A percentile compares a stretch with the other conserved stretches of the same genome.
Evolutionary conservation across 2,888 invertebrate species (phyloP).

Genomic region (Chymomyza caudatula): DNA sequence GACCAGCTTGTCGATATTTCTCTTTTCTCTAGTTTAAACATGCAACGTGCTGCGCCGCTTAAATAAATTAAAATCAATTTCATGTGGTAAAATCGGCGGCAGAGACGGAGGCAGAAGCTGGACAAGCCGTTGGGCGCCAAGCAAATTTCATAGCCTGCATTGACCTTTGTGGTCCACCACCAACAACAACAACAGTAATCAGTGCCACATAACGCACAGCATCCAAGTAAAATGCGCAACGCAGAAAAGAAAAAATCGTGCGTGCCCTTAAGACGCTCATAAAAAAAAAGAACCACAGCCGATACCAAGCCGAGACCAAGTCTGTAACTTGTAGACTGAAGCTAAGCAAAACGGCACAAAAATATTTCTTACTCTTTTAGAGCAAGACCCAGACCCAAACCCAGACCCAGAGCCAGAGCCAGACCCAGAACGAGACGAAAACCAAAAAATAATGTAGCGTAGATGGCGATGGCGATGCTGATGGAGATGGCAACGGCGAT

Average conservation of each 20-base stretch:
- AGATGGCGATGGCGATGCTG: neutral
- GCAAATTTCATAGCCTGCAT: slow-evolving; percentile 42
- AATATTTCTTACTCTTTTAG: neutral
- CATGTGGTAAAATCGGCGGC: neutral
- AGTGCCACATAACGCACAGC: slow-evolving; percentile 69
- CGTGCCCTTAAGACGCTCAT: slow-evolving; percentile 73
- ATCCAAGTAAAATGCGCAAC: slow-evolving; percentile 61
- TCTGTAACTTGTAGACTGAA: neutral
- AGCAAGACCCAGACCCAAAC: too few species aligned
- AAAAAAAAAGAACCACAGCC: slow-evolving; percentile 38
- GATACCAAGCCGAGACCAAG: neutral
- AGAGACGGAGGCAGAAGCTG: neutral
- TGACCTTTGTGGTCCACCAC: slow-evolving; percentile 38
- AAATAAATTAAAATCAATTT: slow-evolving; percentile 68
- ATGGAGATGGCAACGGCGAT: neutral
- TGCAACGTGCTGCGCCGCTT: slow-evolving; percentile 29
- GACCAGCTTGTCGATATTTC: neutral
- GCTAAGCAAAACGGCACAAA: too few species aligned
- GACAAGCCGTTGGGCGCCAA: slow-evolving; percentile 36
- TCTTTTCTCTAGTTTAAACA: too few species aligned
- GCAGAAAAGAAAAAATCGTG: slow-evolving; percentile 61
- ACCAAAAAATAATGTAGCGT: neutral
- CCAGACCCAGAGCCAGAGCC: neutral
- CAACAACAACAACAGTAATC: slow-evolving; percentile 60
- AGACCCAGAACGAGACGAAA: too few species aligned